Percentiles rank a stretch among this genome's conserved stretches.
phyloP scores from a whole-genome alignment of 2,797 vertebrate genomes.

The Halcyon leucocephala region DNA sequence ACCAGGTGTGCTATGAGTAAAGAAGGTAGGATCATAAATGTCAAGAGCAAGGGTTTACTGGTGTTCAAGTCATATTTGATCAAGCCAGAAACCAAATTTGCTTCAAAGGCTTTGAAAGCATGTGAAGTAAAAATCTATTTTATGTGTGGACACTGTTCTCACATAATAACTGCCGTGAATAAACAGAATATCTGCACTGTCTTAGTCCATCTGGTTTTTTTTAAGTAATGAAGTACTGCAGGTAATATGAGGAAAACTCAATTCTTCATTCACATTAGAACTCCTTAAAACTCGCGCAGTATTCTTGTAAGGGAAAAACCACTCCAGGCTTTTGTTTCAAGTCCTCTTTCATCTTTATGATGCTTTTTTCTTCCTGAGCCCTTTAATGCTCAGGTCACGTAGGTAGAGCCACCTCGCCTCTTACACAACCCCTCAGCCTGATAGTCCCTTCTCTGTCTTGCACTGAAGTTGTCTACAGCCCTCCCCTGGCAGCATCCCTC shows the following conservation, averaged over 20 bases:
- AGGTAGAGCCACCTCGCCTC: not conserved
- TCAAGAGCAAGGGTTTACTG: not conserved
- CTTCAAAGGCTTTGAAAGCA: not conserved
- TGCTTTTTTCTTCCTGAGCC: not conserved
- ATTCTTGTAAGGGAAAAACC: not conserved
- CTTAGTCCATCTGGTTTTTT: not conserved
- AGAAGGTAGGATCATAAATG: not conserved
- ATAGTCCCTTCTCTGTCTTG: not conserved
- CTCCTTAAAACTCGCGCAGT: not conserved
- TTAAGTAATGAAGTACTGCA: not conserved
- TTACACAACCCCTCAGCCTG: not conserved
- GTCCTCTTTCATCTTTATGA: not conserved
- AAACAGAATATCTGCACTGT: not conserved
- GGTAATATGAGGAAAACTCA: not conserved
- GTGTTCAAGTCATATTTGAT: not conserved
- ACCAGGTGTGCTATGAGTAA: not conserved
- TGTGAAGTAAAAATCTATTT: not conserved
- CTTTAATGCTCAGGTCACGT: not conserved
- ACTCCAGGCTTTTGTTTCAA: not conserved
- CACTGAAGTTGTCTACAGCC: not conserved
- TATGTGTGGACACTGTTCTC: not conserved
- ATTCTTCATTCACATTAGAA: not conserved
- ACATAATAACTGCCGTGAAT: not conserved
- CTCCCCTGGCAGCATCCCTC: not conserved
- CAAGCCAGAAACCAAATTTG: not conserved